Evolutionary conservation across 2,888 invertebrate genomes (phyloP).

Genomic region (Crematogaster levior): DNA sequence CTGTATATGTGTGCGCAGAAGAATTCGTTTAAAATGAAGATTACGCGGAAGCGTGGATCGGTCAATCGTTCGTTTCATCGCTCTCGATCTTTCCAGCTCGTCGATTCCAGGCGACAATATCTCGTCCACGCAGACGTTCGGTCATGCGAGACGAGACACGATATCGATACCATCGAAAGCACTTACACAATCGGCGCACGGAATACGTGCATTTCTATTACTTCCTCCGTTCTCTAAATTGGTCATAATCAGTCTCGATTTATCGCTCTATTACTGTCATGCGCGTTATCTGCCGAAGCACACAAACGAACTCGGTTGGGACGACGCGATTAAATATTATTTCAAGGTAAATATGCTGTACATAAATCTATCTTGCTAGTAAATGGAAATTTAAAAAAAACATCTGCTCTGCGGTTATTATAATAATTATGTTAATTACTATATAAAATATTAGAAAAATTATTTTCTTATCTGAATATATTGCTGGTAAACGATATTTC

Average conservation of each 20-base stretch:
- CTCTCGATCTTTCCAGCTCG: constrained; percentile 38
- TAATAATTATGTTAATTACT: background rate
- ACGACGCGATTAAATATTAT: background rate
- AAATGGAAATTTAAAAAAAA: too few relatives aligned
- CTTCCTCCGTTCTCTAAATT: constrained; percentile 46
- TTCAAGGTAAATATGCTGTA: background rate
- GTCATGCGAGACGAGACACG: constrained; percentile 44
- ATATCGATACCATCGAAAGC: constrained; percentile 36
- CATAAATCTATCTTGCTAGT: background rate
- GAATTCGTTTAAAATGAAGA: background rate
- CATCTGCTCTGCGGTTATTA: background rate
- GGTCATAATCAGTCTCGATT: constrained; percentile 42
- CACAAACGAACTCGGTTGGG: background rate
- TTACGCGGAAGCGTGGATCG: constrained; percentile 26
- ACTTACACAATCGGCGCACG: constrained; percentile 27
- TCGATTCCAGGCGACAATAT: constrained; percentile 33
- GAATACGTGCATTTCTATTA: constrained; percentile 29
- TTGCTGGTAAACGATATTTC: background rate
- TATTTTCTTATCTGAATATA: background rate
- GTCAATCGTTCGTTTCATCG: constrained; percentile 10
- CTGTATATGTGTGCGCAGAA: background rate
- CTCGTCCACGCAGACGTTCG: constrained; percentile 4
- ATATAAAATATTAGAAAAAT: background rate
- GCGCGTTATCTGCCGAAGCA: constrained; percentile 17
- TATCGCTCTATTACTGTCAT: constrained; percentile 43